Evolutionary conservation across 2,113 vertebrate species (phyloP), one percentile per base, ranked within the genome.

Genomic region (Petaurus breviceps): DNA sequence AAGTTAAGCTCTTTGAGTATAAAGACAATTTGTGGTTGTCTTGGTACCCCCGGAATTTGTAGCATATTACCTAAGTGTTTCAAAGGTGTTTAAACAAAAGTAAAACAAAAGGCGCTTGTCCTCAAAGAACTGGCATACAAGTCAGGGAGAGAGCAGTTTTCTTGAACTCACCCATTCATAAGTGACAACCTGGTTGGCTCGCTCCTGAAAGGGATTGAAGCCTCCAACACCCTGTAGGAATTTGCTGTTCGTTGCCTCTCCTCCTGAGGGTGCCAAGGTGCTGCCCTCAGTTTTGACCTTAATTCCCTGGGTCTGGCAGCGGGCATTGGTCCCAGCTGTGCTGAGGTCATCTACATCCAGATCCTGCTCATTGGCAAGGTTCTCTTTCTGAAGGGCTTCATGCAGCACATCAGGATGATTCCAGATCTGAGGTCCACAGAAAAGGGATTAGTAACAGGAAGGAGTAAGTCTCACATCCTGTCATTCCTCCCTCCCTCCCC

Each of bases 331-430:
- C 89, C 95, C 98, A 3, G 99, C 98, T 90, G 99, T 98, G 97
- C 99, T 98, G 90, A 99, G 99, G 98, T 99, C 99, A 93, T 99
- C 99, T 50, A 99, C 99, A 94, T 99, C 99, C 89, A 99, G 98
- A 98, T 99, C 99, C 97, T 99, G 99, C 96, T 99, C 99, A 0
- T 99, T 99, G 97, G 99, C 99, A 97, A 99, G 98, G 98, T 99
- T 99, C 97, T 99, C 99, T 97, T 99, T 99, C 98, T 99, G 99
- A 92, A 99, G 98, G 51, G 99, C 99, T 98, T 99, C 99, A 93
- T 99, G 99, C 16, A 99, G 98, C 91, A 99, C 99, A 26, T 99
- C 99, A 1, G 99, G 99, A 98, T 99, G 99, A 98, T 99, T 99
- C 99, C 99, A 99, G 96, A 99, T 99, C 99, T 99, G 97, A 93